Evolutionary conservation across 2,888 invertebrate genomes (phyloP), one percentile per base, ranked within the genome.

Genomic region (Flabesymbios commensalis): DNA sequence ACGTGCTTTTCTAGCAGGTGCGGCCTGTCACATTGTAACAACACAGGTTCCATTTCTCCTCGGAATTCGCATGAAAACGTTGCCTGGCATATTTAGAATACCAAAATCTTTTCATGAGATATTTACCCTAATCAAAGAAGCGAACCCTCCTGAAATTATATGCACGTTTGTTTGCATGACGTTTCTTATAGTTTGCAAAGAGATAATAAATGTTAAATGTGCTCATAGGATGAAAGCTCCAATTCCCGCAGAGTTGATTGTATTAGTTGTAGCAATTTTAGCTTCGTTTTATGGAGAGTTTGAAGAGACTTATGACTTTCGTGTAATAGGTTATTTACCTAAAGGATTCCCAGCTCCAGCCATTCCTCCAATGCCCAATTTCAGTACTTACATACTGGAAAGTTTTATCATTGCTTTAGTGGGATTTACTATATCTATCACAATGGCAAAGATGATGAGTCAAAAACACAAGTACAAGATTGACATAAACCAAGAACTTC

Each of bases 221-320:
- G 75, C 74, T 60, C 68, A 68, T 19, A 72, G 69, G 52, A 85
- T 92, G 55, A 92, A 92, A 0, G 85, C 92, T 59, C 93, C 93
- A 1, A 75, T 83, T 41, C 83, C 83, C 3, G 75, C 76, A 2
- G 83, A 83, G 64, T 70, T 83, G 3, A 67, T 82, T 22, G 75
- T 79, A 3, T 77, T 79, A 10, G 72, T 78, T 3, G 49, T 77
- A 3, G 74, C 74, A 1, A 77, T 77, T 0, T 19, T 76, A 3
- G 64, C 74, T 14, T 78, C 78, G 0, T 73, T 77, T 59, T 70
- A 72, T 14, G 74, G 64, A 0, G 61, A 57, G 7, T 45, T 70
- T 22, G 26, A 62, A 10, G 24, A 17, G 22, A 7, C 32, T 24
- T 65, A 33, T 36, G 24, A 24, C 19, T 26, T 59, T 3, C 45